Base-by-base conservation (phyloP, 1,140 invertebrate genomes). In the Drosophila repleta region DNA sequence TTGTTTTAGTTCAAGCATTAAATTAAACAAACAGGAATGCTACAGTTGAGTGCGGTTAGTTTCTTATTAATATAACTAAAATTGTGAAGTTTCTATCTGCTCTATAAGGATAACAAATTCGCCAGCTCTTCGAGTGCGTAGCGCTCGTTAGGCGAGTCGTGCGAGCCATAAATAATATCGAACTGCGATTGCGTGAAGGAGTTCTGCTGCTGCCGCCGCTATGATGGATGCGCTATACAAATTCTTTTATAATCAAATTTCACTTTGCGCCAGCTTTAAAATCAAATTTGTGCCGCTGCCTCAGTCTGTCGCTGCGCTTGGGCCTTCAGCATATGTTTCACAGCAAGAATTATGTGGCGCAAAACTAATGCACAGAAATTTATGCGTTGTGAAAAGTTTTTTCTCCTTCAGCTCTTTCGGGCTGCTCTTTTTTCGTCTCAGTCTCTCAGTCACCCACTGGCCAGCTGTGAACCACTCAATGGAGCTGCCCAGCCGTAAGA, bases 341-440 rank as follows among this genome's bases (percentile, higher is more conserved):
- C 57, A 48, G 48, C 39, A 71, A 88, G 75, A 87, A 88, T 88
- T 67, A 87, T 88, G 83, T 88, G 82, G 83, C 82, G 82, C 74
- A 82, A 78, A 87, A 87, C 83, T 88, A 88, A 87, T 79, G 78
- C 78, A 67, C 60, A 45, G 5, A 87, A 87, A 87, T 87, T 88
- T 87, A 87, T 87, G 82, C 82, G 83, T 82, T 88, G 78, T 76
- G 83, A 78, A 88, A 87, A 88, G 60, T 87, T 85, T 81, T 73
- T 37, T 20, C 20, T 4, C 18, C 32, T 3, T 2, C n/a, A 29
- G 7, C 35, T 43, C 32, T 24, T 45, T 45, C 35, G 39, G 39
- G 39, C 6, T 32, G 29, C 7, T 7, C 10, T 51, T 13, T 24
- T 29, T 48, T 48, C 7, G 8, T 5, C 15, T 26, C 24, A 26